These are phyloP conservation scores for Corythaeola cristata DNA, from an alignment of 2,113 vertebrate species.

Conservation along the genomic window DNA sequence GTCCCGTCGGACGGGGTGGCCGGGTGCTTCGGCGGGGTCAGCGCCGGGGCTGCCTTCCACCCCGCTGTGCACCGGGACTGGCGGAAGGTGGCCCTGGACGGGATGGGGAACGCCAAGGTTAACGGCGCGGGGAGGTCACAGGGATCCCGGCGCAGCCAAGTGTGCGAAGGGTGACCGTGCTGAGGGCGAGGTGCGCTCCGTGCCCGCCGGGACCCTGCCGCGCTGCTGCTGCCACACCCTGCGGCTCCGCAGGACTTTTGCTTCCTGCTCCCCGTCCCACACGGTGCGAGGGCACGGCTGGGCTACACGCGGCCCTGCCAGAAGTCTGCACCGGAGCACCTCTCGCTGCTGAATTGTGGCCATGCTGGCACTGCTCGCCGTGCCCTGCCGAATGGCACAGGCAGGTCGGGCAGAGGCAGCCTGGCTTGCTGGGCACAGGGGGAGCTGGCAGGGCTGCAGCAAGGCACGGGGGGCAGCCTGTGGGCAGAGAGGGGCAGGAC, in stretches of 20 bases:
- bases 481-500: neutral
- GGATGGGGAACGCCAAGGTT: neutral
- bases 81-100: neutral
- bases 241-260: neutral
- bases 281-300: accelerated
- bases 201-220: accelerated
- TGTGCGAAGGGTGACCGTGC: neutral
- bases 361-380: no score
- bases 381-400: accelerated
- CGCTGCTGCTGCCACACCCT: neutral
- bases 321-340: neutral
- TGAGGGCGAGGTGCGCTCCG: neutral
- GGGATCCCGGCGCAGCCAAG: neutral
- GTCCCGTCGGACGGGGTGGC: neutral
- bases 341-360: neutral
- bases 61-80: accelerated
- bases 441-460: neutral
- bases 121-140: neutral
- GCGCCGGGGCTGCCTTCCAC: neutral
- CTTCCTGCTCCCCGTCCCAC: neutral
- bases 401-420: neutral
- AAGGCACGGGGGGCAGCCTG: accelerated
- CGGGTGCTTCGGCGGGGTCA: neutral
- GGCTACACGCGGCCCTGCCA: accelerated
- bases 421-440: neutral